Conservation (phyloP, 2,888 invertebrate species). For the Hydrotaea diabolus region DNA sequence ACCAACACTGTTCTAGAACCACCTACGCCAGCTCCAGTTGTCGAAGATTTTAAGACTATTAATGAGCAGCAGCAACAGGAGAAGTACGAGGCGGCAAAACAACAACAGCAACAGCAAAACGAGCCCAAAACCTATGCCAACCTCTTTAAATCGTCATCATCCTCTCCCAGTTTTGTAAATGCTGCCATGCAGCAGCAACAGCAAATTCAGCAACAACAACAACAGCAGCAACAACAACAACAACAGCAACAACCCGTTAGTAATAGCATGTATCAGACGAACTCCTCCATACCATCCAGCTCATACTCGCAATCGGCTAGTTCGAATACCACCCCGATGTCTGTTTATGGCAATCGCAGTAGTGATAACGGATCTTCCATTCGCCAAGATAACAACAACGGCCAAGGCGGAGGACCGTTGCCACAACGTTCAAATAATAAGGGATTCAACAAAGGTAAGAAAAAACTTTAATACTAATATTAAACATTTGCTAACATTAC, state of each 20-base stretch:
- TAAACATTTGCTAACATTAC: no score
- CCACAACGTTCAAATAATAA: conserved; percentile 78
- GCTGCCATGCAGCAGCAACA: conserved; percentile 78
- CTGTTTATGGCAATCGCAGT: conserved; percentile 69
- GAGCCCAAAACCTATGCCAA: conserved; percentile 95
- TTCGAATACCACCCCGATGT: conserved; percentile 71
- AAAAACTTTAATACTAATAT: not conserved
- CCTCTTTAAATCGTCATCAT: conserved; percentile 85
- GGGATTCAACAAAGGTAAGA: conserved; percentile 77
- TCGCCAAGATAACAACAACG: conserved; percentile 76
- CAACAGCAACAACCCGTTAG: conserved; percentile 61
- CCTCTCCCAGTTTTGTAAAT: conserved; percentile 78
- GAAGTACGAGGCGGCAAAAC: conserved; percentile 78
- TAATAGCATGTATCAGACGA: conserved; percentile 70
- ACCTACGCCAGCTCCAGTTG: conserved; percentile 68
- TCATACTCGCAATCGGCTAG: conserved; percentile 56
- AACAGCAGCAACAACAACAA: conserved; percentile 71
- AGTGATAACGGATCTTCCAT: conserved; percentile 69
- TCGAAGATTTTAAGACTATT: conserved; percentile 77
- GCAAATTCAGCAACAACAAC: conserved; percentile 78
- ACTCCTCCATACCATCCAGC: conserved; percentile 74
- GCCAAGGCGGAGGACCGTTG: conserved; percentile 71
- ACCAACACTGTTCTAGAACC: conserved; percentile 62
- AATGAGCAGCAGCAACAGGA: conserved; percentile 79
- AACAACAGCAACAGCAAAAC: conserved; percentile 81